These are phyloP conservation scores for Rutilus rutilus DNA, from an alignment of 2,113 vertebrate genomes.

Conservation along the genomic window DNA sequence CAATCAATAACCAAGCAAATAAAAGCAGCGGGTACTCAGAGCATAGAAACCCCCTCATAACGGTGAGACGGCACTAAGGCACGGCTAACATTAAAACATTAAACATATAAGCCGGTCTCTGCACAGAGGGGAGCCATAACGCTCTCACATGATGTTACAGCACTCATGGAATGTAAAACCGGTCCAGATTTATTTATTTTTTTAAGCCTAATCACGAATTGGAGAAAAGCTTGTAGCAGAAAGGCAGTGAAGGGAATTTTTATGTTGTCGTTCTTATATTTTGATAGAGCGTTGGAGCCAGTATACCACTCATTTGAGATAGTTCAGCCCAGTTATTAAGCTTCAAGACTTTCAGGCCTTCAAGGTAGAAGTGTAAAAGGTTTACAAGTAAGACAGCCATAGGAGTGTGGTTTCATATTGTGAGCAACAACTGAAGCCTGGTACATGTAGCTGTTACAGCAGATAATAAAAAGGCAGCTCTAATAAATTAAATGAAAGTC, in stretches of 20 bases:
- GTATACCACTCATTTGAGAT: background rate
- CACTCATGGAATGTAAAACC: conserved; percentile 5
- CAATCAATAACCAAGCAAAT: conserved; percentile 79
- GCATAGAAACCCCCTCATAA: conserved; percentile 64
- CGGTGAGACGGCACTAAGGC: conserved; percentile 55
- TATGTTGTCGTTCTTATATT: conserved; percentile 4
- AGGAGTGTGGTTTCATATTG: background rate
- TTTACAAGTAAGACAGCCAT: conserved; percentile 25
- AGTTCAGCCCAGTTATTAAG: conserved; percentile 32
- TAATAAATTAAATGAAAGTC: background rate
- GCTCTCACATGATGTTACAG: conserved; percentile 2
- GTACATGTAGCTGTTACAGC: background rate
- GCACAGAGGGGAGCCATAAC: background rate
- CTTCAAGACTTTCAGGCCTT: conserved; percentile 34
- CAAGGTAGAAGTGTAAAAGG: conserved; percentile 23
- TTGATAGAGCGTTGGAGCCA: conserved; percentile 7
- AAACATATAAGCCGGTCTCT: conserved; percentile 26
- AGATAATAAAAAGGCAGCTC: background rate
- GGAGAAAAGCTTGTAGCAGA: conserved; percentile 4
- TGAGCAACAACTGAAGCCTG: conserved; percentile 5
- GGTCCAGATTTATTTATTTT: background rate
- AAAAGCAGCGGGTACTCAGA: conserved; percentile 72
- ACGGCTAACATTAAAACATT: conserved; percentile 55
- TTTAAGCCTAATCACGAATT: conserved; percentile 25
- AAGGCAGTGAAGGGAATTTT: background rate